Base-by-base conservation (phyloP, 2,113 vertebrate genomes). In the Rissa tridactyla region DNA sequence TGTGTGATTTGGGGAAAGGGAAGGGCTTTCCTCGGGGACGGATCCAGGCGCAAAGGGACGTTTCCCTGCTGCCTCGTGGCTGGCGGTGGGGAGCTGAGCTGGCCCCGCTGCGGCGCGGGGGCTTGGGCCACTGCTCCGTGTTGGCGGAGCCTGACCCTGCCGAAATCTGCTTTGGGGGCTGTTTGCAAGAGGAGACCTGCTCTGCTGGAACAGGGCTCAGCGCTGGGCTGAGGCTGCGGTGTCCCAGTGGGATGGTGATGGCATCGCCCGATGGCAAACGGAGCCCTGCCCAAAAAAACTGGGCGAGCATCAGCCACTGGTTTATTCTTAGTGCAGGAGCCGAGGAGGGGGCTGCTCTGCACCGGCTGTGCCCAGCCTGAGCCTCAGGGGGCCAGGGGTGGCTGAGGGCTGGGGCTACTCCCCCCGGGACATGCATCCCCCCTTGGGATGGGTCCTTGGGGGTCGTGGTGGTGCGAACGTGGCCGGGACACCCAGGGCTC, bases 251-350 rank as follows among this genome's bases (percentile, higher is more conserved):
- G 72, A 5, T 3, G 0, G 32, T 0, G 0, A 7, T 20, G 77
- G 26, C 51, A 23, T 13, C 2, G 5, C 1, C 12, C 1, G 0
- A 19, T 1, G 64, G 23, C 6, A 5, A 7, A 3, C 1, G 2
- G 47, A 46, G 2, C 52, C 0, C 1, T 10, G 32, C 21, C 46
- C 14, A 34, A 20, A 17, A 22, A 17, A 27, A 2, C 0, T 0
- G 72, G 30, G 57, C 2, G 2, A 13, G 26, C 1, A 2, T 3
- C 13, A 51, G 8, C 27, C 29, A 4, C 11, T 44, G 4, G 47
- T 19, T 25, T 4, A 1, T 42, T 23, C 14, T 10, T 1, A 1
- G 65, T 1, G 2, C 6, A 7, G 52, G 46, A 40, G 52, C 15
- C 0, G 6, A 11, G 40, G 57, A 72, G 26, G 15, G 49, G 64